These are phyloP conservation scores for Tenthredo mesomela DNA, from an alignment of 2,888 invertebrate species.

Conservation along the genomic window DNA sequence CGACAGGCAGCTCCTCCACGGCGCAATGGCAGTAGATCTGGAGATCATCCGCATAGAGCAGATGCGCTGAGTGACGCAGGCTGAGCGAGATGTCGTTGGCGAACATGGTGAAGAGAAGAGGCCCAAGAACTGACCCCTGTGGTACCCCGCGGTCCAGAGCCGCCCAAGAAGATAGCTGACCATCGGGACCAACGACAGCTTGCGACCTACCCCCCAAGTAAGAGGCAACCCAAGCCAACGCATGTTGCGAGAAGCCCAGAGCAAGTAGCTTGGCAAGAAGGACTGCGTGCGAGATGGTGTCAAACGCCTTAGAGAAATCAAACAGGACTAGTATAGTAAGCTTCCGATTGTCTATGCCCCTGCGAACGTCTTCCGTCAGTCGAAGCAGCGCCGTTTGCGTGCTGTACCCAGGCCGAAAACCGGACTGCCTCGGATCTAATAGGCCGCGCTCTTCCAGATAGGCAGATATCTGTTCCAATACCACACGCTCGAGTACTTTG, in stretches of 20 bases:
- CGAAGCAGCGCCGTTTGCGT: not conserved
- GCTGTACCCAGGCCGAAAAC: not conserved
- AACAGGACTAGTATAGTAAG: not conserved
- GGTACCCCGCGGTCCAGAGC: not conserved
- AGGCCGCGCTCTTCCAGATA: not conserved
- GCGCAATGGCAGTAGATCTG: not conserved
- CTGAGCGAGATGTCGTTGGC: not conserved
- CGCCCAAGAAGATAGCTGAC: not conserved
- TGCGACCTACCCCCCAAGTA: not conserved
- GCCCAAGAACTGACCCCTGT: not conserved
- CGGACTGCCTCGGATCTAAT: conserved; percentile 23
- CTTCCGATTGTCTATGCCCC: not conserved
- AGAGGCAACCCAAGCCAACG: not conserved
- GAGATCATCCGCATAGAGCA: not conserved
- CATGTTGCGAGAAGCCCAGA: not conserved
- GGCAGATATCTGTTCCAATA: not conserved
- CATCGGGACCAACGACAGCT: not conserved
- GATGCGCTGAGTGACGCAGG: not conserved
- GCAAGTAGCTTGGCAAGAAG: not conserved
- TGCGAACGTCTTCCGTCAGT: not conserved
- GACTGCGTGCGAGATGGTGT: not conserved
- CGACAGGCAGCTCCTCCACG: not conserved
- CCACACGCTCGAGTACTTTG: not conserved
- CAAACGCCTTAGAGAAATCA: not conserved
- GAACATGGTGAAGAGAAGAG: not conserved